Conservation (phyloP, 2,797 vertebrate genomes). For the Melanogrammus aeglefinus region DNA sequence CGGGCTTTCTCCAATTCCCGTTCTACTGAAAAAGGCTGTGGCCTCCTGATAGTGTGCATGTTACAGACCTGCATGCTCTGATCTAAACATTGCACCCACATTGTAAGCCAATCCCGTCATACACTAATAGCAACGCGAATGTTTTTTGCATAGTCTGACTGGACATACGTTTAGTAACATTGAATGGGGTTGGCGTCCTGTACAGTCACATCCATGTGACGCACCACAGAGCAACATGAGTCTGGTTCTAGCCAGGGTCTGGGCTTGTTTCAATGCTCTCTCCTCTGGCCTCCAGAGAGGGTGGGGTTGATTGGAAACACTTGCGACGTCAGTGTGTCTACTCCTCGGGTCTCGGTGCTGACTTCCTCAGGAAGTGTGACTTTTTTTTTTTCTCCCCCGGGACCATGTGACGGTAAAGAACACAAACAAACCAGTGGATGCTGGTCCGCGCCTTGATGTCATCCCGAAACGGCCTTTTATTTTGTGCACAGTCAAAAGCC, state of each 20-base stretch:
- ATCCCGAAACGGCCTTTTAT: conserved; percentile 37
- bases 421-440: conserved; percentile 58
- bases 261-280: conserved; percentile 36
- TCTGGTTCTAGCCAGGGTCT: neutral
- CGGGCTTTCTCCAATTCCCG: conserved; percentile 20
- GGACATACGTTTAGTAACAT: neutral
- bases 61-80: neutral
- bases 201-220: neutral
- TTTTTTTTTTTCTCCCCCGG: conserved; percentile 31
- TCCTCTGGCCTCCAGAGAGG: conserved; percentile 20
- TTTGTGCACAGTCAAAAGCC: conserved; percentile 45
- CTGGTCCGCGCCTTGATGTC: conserved; percentile 59
- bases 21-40: too few relatives aligned
- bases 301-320: conserved; percentile 62
- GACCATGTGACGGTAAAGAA: conserved; percentile 51
- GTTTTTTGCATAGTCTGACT: neutral
- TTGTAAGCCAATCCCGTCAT: neutral
- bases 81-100: neutral
- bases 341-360: conserved; percentile 33
- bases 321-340: conserved; percentile 44
- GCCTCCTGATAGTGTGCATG: neutral
- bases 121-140: neutral
- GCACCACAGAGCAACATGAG: conserved; percentile 40
- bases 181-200: conserved; percentile 32
- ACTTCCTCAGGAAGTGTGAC: conserved; percentile 71